Evolutionary conservation across 2,113 vertebrate genomes (phyloP), one percentile per base, ranked within the genome.

Genomic region (Anhinga rufa): DNA sequence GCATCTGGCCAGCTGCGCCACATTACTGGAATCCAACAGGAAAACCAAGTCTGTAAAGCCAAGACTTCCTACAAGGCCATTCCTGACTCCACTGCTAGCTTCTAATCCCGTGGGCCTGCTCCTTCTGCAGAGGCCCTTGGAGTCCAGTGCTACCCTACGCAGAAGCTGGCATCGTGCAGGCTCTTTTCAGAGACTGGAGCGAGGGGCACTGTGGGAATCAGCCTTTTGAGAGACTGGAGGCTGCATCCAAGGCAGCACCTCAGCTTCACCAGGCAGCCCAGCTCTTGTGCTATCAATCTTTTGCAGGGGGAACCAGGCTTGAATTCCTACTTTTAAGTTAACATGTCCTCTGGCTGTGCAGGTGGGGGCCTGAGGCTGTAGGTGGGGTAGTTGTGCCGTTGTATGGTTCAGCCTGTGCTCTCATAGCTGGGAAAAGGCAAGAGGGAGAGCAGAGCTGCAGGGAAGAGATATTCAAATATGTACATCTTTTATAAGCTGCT

Each of bases 371-470:
- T 16, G 46, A 85, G 86, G 75, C 86, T 82, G 46, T n/a, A 78
- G 70, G 36, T 71, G 42, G 84, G 44, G 31, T 17, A 38, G 20
- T 34, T 9, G 7, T 2, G 7, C 40, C 80, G 54, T 21, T 60
- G 4, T 9, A 5, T 4, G 29, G 48, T 57, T 82, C 57, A 14
- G 3, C 68, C 64, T 51, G 29, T 0, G 0, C 34, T 6, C 25
- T 17, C 32, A 17, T 61, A 52, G 6, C 44, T 81, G 51, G 51
- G 38, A 46, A 46, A 22, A 57, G 20, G 14, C 7, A 24, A 40
- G 31, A 61, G 11, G 51, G 51, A 64, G 32, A 86, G 24, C 25
- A 51, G 55, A 70, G 52, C 64, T 75, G 38, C 32, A 68, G 77
- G 26, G 60, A 32, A 54, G 26, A 32, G 14, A 46, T 46, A 58